Percentiles rank a stretch among this genome's conserved stretches.
Conservation (phyloP, 2,888 invertebrate genomes). For the Alloscopus bannaensis region DNA sequence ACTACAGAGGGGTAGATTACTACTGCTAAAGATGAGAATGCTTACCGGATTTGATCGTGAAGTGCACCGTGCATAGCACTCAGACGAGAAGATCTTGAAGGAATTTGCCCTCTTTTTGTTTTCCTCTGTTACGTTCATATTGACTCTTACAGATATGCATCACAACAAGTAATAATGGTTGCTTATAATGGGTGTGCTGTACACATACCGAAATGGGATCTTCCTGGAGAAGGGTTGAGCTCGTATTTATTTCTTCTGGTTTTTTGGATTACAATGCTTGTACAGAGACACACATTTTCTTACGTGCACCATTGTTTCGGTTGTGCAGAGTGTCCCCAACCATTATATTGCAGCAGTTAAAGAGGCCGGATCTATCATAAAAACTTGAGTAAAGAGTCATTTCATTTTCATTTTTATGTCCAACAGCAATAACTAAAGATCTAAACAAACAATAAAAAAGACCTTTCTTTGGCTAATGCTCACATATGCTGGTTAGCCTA, state of each 20-base stretch:
- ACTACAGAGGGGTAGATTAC: background rate
- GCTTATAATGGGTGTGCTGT: background rate
- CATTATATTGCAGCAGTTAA: conserved; percentile 34
- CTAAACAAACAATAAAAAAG: conserved; percentile 61
- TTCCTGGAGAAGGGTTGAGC: too few species aligned
- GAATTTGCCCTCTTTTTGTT: too few species aligned
- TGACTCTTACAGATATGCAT: too few species aligned
- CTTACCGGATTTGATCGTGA: too few species aligned
- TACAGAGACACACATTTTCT: too few species aligned
- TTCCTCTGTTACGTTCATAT: too few species aligned
- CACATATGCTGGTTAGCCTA: background rate
- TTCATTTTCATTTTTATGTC: conserved; percentile 61
- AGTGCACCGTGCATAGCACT: too few species aligned
- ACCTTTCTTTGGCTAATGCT: background rate
- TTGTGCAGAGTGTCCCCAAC: conserved; percentile 10
- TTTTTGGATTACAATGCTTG: too few species aligned
- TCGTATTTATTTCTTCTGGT: too few species aligned
- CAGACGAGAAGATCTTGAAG: too few species aligned
- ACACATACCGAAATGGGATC: background rate
- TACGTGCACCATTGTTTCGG: too few species aligned
- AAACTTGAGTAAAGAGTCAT: conserved; percentile 60
- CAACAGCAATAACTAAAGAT: conserved; percentile 57
- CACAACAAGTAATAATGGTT: too few species aligned
- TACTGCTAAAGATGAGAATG: background rate
- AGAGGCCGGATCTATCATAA: conserved; percentile 50